phyloP scores from a whole-genome alignment of 2,888 invertebrate genomes.

The Oxytorus armatus region DNA sequence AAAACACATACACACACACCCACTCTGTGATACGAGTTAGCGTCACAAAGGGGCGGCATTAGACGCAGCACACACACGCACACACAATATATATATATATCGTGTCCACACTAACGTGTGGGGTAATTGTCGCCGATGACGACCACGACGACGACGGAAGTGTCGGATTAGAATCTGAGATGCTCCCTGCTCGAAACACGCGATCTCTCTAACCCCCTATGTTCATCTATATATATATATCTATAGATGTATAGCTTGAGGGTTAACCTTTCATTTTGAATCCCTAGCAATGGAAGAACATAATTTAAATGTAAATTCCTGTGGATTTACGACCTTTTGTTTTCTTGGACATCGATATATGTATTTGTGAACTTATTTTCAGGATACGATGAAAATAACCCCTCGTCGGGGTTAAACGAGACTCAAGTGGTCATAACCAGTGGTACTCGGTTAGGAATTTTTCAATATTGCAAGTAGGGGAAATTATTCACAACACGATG shows the following conservation, averaged over 20 bases:
- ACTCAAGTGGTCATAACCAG: constrained; percentile 47
- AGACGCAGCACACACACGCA: constrained; percentile 58
- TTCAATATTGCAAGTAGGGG: neutral
- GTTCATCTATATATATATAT: neutral
- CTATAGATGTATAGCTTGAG: constrained; percentile 17
- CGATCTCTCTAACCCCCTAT: constrained; percentile 68
- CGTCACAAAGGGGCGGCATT: constrained; percentile 66
- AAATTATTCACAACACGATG: neutral
- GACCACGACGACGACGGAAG: constrained; percentile 74
- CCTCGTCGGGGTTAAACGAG: constrained; percentile 54
- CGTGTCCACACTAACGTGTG: constrained; percentile 30
- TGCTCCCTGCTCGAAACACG: constrained; percentile 76
- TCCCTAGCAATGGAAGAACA: neutral
- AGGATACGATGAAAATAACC: constrained; percentile 34
- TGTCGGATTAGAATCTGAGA: constrained; percentile 83
- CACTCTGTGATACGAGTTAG: constrained; percentile 25
- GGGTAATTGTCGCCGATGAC: constrained; percentile 77
- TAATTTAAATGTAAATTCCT: neutral
- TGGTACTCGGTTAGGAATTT: constrained; percentile 36
- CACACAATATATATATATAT: neutral
- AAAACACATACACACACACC: constrained; percentile 41
- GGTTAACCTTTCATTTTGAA: constrained; percentile 35
- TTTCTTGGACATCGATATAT: neutral
- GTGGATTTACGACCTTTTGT: neutral
- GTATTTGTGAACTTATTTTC: neutral